Base-by-base conservation (phyloP, 1,140 invertebrate genomes). In the Drosophila lowei region DNA sequence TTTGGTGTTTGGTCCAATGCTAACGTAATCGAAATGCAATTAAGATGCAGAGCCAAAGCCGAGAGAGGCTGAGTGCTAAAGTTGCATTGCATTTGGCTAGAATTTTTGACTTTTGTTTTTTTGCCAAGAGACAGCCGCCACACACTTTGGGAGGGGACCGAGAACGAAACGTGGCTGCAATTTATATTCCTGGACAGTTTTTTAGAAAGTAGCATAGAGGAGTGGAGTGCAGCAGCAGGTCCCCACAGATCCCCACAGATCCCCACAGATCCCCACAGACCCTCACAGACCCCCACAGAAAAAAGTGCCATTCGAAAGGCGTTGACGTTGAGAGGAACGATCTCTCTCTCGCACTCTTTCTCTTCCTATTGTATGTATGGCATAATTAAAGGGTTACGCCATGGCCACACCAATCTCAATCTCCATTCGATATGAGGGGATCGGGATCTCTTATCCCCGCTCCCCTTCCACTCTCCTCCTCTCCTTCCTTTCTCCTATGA, bases 301-400 rank as follows among this genome's bases (percentile, higher is more conserved):
- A 38, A 65, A 58, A 79, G 68, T 85, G 80, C 80, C 80, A 85
- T 85, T 85, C 64, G 81, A 85, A 86, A 85, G 80, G 81, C 80
- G 80, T 85, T 77, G 81, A 85, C 81, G 81, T 77, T 46, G 77
- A 72, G 70, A 63, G 68, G 68, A 63, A 58, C 63, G 53, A 57
- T 62, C 57, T 60, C 6, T 43, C 8, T 34, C 8, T 30, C 8
- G 8, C 8, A 3, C 30, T 34, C 8, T 34, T 8, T 34, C 30
- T 34, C 30, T 9, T 34, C 9, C 30, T 34, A 34, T 34, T 8
- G 30, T 34, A 38, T 38, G 4, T 71, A 62, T 75, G 81, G 68
- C 75, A 86, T 88, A 86, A 86, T 86, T 86, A 86, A 86, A 86
- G 83, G 83, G 83, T 86, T 88, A 81, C 70, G 70, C 83, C 73